Evolutionary conservation across 2,888 invertebrate species (phyloP).

Genomic region (Phortica magna): DNA sequence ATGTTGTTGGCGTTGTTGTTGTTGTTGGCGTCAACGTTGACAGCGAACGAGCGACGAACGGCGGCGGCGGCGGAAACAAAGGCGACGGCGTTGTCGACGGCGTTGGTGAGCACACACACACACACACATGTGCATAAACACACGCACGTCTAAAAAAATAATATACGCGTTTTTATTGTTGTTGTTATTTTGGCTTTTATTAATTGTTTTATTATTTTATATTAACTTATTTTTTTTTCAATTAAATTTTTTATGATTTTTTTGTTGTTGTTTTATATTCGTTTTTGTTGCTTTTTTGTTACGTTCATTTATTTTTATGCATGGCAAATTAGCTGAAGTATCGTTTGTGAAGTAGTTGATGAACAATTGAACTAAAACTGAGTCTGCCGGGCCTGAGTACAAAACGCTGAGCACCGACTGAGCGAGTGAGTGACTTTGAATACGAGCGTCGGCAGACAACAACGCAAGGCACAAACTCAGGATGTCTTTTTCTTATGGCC

Average conservation of each 20-base stretch:
- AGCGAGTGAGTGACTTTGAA: conserved; percentile 52
- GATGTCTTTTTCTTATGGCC: no score
- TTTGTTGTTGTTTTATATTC: conserved; percentile 19
- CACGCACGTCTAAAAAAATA: conserved; percentile 21
- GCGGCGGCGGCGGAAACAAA: conserved; percentile 25
- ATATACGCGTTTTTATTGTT: background rate
- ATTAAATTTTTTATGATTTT: conserved; percentile 30
- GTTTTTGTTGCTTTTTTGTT: conserved; percentile 20
- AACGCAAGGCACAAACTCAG: no score
- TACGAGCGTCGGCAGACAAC: conserved; percentile 3
- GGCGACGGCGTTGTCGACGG: conserved; percentile 1
- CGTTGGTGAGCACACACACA: conserved; percentile 4
- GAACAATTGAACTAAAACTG: conserved; percentile 36
- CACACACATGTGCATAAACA: conserved; percentile 26
- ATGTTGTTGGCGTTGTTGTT: no score
- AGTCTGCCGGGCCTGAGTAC: background rate
- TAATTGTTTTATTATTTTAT: conserved; percentile 32
- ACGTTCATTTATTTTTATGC: conserved; percentile 42
- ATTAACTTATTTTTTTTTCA: conserved; percentile 20
- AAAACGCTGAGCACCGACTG: conserved; percentile 41
- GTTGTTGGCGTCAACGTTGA: background rate
- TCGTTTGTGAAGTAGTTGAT: background rate
- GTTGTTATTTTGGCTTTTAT: conserved; percentile 6
- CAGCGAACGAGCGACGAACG: background rate
- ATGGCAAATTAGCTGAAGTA: conserved; percentile 59